phyloP scores from a whole-genome alignment of 2,113 vertebrate species.

The Tringa solitaria region DNA sequence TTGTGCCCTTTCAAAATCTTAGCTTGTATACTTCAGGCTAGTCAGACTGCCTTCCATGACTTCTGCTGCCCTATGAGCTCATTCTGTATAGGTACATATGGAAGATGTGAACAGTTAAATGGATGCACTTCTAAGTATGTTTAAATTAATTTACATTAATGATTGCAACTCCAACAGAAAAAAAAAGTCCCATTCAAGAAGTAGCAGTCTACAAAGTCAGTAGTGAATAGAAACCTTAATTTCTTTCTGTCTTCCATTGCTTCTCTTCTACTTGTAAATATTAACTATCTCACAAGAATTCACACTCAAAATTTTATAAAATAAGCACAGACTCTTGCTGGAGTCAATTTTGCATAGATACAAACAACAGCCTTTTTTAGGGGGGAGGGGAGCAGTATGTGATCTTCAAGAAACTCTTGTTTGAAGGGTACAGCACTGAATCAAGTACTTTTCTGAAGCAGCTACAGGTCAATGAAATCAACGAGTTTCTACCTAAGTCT shows the following conservation, averaged over 20 bases:
- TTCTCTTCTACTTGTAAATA: background rate
- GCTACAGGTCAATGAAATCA: background rate
- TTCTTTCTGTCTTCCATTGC: background rate
- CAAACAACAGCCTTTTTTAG: background rate
- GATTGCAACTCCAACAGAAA: background rate
- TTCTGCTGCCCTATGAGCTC: background rate
- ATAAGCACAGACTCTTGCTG: background rate
- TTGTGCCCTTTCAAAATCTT: background rate
- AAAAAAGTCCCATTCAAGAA: background rate
- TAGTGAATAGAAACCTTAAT: background rate
- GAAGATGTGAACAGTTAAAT: background rate
- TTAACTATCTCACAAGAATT: background rate
- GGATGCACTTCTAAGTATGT: background rate
- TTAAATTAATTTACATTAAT: background rate
- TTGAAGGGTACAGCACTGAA: background rate
- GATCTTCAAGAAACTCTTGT: background rate
- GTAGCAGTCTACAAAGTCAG: background rate
- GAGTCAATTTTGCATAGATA: background rate
- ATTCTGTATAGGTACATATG: background rate
- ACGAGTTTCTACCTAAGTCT: background rate
- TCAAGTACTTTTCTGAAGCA: background rate
- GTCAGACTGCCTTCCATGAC: background rate
- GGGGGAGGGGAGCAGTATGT: background rate
- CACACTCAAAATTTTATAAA: background rate
- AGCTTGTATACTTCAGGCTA: background rate